Percentiles rank a stretch among this genome's conserved stretches.
These are phyloP conservation scores for Stegostoma tigrinum DNA, from an alignment of 2,113 vertebrate species.

Conservation along the genomic window DNA sequence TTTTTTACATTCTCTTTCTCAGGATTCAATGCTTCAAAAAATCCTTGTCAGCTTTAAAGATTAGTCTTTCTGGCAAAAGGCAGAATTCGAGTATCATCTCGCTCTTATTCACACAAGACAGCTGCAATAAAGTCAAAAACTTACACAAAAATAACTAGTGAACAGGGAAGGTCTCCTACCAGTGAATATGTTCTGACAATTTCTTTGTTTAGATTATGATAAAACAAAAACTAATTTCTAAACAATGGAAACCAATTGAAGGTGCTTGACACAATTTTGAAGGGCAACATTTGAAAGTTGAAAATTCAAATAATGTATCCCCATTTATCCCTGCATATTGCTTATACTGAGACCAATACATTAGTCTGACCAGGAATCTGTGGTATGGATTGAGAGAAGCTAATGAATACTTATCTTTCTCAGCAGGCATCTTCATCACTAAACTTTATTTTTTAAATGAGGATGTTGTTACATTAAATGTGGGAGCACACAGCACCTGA, in stretches of 20 bases:
- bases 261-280: background rate
- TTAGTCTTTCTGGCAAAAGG: background rate
- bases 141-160: background rate
- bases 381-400: background rate
- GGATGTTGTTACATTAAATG: background rate
- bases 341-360: background rate
- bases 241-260: background rate
- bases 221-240: background rate
- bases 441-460: background rate
- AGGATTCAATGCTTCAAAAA: no score
- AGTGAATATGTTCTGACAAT: background rate
- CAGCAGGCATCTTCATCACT: background rate
- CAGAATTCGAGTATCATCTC: background rate
- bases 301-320: background rate
- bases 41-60: background rate
- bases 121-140: background rate
- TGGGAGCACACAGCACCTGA: background rate
- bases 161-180: background rate
- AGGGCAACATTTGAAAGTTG: background rate
- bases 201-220: background rate
- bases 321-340: background rate
- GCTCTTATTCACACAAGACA: background rate
- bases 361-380: background rate
- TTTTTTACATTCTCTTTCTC: no score
- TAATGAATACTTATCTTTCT: background rate